Evolutionary conservation across 1,140 invertebrate species (phyloP).

Genomic region (Scylla paramamosain): DNA sequence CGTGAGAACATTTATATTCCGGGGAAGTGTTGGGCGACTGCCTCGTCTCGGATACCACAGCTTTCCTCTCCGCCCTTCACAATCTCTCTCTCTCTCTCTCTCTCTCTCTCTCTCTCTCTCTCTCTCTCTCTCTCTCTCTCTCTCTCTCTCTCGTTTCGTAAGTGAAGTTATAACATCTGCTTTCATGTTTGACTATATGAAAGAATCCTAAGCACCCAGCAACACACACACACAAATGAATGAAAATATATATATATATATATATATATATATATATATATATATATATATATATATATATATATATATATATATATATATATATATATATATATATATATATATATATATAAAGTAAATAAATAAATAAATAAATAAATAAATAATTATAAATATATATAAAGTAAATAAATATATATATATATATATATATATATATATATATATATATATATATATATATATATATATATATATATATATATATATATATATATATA

Average conservation of each 20-base stretch:
- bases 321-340: constrained; percentile 39
- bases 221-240: too few relatives aligned
- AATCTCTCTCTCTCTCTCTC: constrained; percentile 54
- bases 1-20: neutral
- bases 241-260: neutral
- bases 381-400: constrained; percentile 58
- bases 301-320: constrained; percentile 34
- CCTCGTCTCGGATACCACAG: neutral
- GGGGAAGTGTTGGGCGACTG: neutral
- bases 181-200: neutral
- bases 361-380: neutral
- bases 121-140: constrained; percentile 34
- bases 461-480: constrained; percentile 56
- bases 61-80: neutral
- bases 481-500: constrained; percentile 62
- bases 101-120: constrained; percentile 42
- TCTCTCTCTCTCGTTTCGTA: neutral
- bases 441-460: too few relatives aligned
- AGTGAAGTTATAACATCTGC: too few relatives aligned
- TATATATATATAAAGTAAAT: too few relatives aligned
- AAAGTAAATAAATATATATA: constrained; percentile 55
- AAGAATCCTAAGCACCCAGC: too few relatives aligned
- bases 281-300: neutral
- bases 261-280: constrained; percentile 25
- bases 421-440: constrained; percentile 52